These are phyloP conservation scores for Ceuthmochares aereus DNA, from an alignment of 2,113 vertebrate genomes.

Conservation along the genomic window DNA sequence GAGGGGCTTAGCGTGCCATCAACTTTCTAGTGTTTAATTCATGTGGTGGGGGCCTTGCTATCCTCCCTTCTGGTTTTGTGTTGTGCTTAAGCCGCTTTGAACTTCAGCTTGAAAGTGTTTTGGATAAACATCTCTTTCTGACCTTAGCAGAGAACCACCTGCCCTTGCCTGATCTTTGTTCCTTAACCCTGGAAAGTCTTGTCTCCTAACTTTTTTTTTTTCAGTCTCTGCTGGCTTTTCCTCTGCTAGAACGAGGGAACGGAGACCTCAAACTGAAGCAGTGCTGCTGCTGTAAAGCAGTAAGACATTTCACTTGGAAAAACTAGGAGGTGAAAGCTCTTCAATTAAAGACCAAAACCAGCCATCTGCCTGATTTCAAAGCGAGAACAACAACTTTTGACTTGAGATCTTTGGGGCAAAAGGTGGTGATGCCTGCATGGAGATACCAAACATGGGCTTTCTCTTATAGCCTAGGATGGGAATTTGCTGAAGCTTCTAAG, in stretches of 20 bases:
- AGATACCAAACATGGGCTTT: conserved; percentile 48
- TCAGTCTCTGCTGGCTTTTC: neutral
- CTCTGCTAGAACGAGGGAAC: neutral
- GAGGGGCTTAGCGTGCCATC: rapidly evolving
- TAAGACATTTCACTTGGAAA: neutral
- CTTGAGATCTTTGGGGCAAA: neutral
- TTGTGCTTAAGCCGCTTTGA: neutral
- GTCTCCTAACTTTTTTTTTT: neutral
- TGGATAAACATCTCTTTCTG: neutral
- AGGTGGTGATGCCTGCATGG: neutral
- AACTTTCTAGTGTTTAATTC: rapidly evolving
- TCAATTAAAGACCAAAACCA: neutral
- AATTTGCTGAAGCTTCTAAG: conserved; percentile 41
- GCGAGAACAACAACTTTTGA: neutral
- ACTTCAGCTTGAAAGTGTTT: neutral
- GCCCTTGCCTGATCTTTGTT: neutral
- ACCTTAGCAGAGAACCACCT: neutral
- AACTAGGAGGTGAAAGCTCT: neutral
- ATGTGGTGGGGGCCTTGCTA: neutral
- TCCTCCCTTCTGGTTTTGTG: neutral
- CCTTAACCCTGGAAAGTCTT: neutral
- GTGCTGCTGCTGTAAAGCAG: neutral
- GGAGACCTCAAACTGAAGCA: neutral
- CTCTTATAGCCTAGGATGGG: conserved; percentile 30
- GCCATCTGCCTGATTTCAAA: neutral